Conservation (phyloP, 2,888 invertebrate species). For the Asteroscopus sphinx region DNA sequence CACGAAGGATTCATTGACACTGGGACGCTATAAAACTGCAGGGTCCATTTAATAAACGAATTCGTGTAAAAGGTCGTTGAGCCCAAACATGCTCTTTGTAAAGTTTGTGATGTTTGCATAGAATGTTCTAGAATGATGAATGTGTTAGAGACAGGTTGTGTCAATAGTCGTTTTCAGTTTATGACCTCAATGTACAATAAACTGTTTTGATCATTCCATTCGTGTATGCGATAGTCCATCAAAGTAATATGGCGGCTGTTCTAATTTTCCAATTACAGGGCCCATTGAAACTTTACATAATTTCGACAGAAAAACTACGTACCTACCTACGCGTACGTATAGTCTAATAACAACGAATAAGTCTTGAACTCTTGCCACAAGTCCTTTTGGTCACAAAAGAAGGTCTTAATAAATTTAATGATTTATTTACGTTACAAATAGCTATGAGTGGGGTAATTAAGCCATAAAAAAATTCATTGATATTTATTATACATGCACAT, state of each 20-base stretch:
- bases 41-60: constrained; percentile 71
- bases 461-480: constrained; percentile 28
- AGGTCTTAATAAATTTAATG: no score
- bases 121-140: constrained; percentile 47
- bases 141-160: constrained; percentile 9
- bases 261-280: no score
- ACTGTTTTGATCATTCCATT: neutral
- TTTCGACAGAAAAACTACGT: no score
- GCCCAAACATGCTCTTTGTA: constrained; percentile 60
- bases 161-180: constrained; percentile 11
- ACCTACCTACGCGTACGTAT: no score
- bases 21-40: constrained; percentile 65
- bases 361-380: no score
- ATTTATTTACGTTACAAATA: no score
- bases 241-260: no score
- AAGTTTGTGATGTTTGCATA: constrained; percentile 56
- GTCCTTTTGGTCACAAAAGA: no score
- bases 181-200: constrained; percentile 17
- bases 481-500: constrained; percentile 27
- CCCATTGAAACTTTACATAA: no score
- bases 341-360: no score
- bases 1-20: constrained; percentile 42
- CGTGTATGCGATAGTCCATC: neutral
- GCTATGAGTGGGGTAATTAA: no score
- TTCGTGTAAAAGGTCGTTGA: constrained; percentile 66